Percentiles rank a stretch among this genome's conserved stretches.
phyloP scores from a whole-genome alignment of 53 echinoderm and acorn worm species.

The Stichopus horrens region DNA sequence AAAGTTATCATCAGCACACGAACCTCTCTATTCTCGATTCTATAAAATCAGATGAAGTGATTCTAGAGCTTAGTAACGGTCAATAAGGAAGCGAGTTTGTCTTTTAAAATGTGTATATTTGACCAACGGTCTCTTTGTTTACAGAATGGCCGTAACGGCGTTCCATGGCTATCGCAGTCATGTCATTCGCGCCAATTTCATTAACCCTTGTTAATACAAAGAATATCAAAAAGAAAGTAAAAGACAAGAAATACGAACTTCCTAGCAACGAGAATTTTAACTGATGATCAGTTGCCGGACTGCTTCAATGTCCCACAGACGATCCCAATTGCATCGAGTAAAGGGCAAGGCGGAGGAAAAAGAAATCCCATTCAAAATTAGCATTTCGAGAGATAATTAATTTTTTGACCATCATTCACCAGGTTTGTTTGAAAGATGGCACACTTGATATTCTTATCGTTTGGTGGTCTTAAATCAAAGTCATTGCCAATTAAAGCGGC shows the following conservation, averaged over 20 bases:
- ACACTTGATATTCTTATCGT: constrained; percentile 18
- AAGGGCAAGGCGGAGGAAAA: not conserved
- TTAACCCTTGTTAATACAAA: not conserved
- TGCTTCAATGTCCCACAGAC: constrained; percentile 18
- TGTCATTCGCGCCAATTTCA: constrained; percentile 17
- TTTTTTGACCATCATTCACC: constrained; percentile 20
- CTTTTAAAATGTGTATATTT: constrained; percentile 29
- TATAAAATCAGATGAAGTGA: not conserved
- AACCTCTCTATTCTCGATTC: not conserved
- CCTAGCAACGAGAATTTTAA: constrained; percentile 22
- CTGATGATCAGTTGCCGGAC: constrained; percentile 1
- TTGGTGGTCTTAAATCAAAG: constrained; percentile 30
- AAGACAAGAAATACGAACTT: not conserved
- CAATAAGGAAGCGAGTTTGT: constrained; percentile 16
- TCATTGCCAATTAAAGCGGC: not conserved
- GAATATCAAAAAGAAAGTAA: not conserved
- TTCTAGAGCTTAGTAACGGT: not conserved
- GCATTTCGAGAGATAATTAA: constrained; percentile 35
- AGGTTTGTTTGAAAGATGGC: constrained; percentile 43
- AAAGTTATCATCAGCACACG: not conserved
- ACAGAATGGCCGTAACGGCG: constrained; percentile 3
- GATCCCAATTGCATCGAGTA: not conserved
- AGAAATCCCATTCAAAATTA: not conserved
- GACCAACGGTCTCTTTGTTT: constrained; percentile 26
- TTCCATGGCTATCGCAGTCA: constrained; percentile 17